These are phyloP conservation scores for Allacma fusca DNA, from an alignment of 2,888 invertebrate genomes.

Conservation along the genomic window DNA sequence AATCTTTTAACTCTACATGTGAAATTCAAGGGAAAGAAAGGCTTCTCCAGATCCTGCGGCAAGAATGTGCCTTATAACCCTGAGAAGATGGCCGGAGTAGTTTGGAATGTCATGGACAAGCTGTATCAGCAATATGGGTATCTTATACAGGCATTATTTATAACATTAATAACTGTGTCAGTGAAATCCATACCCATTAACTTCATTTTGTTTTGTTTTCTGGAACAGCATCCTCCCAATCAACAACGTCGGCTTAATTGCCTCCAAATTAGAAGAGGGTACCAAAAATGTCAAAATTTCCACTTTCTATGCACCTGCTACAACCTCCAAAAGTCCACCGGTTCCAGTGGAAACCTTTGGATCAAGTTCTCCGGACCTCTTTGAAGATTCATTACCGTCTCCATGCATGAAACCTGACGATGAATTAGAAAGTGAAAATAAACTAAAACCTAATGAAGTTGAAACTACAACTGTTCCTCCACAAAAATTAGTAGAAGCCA, in stretches of 20 bases:
- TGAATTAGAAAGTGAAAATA: no score
- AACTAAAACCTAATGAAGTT: neutral
- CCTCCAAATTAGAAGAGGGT: constrained; percentile 63
- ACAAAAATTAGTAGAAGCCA: neutral
- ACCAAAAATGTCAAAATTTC: constrained; percentile 17
- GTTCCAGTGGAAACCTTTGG: no score
- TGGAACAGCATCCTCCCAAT: constrained; percentile 64
- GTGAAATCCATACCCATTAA: neutral
- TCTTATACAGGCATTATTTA: constrained; percentile 18
- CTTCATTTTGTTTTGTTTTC: neutral
- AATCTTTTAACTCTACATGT: constrained; percentile 80
- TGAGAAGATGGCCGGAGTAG: constrained; percentile 73
- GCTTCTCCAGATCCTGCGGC: constrained; percentile 64
- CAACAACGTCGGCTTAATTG: constrained; percentile 63
- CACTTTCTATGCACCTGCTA: constrained; percentile 11
- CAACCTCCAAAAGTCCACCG: no score
- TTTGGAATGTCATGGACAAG: constrained; percentile 74
- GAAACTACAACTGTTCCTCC: neutral
- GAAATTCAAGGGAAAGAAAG: constrained; percentile 68
- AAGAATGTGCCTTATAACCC: constrained; percentile 72
- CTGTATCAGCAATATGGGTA: constrained; percentile 60
- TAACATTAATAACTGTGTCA: no score
- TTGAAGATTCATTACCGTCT: no score
- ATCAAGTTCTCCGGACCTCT: no score
- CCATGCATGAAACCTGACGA: no score